These are phyloP conservation scores for Clanis bilineata DNA, from an alignment of 2,888 invertebrate genomes.

Conservation along the genomic window DNA sequence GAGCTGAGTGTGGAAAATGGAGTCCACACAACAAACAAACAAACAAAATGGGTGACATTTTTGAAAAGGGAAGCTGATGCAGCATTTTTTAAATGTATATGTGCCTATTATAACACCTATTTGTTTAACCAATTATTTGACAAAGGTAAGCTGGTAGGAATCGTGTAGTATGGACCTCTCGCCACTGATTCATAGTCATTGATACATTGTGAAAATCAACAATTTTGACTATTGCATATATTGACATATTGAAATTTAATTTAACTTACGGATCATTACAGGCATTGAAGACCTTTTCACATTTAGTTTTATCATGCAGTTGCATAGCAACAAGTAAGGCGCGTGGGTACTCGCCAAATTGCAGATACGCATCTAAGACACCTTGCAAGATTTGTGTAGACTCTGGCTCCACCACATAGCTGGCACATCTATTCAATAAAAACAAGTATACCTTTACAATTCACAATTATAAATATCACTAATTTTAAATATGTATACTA, in stretches of 20 bases:
- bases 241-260: constrained; percentile 4
- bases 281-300: constrained; percentile 91
- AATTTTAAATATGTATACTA: no score
- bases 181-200: no score
- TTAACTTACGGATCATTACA: constrained; percentile 91
- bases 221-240: neutral
- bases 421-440: constrained; percentile 88
- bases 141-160: no score
- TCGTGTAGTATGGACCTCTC: no score
- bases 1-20: no score
- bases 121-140: no score
- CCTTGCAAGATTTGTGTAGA: constrained; percentile 91
- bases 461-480: neutral
- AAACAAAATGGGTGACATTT: no score
- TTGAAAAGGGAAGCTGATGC: no score
- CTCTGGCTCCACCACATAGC: constrained; percentile 97
- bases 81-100: no score
- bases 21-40: no score
- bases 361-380: constrained; percentile 91
- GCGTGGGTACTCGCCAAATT: constrained; percentile 94
- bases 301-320: constrained; percentile 89
- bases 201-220: no score
- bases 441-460: neutral
- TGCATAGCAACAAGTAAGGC: constrained; percentile 96
- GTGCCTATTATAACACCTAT: no score